Evolutionary conservation across 92 coral and sea anemone species (phyloP), one percentile per base, ranked within the genome.

Genomic region (Heteractis magnifica): DNA sequence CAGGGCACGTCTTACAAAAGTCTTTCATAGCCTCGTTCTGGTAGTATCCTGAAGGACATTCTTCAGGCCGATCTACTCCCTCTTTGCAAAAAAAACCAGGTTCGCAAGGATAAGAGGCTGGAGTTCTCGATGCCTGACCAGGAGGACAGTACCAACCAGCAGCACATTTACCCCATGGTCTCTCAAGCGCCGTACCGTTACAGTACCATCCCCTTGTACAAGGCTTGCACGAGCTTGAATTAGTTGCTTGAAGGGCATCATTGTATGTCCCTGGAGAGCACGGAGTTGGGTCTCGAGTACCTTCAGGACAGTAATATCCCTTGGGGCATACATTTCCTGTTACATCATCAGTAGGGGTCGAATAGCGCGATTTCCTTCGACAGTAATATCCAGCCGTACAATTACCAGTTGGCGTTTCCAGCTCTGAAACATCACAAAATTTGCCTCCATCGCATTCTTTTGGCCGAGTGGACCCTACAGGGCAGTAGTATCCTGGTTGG

Each of bases 341-440:
- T 56, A 71, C 56, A 44, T 91, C 90, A 79, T 90, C 99, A 8
- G 79, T 80, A 26, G 99, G 99, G 19, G 84, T 89, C 74, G 98
- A 87, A 64, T 77, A 75, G 41, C 83, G 83, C 53, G 99, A 94
- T 59, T 82, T 88, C 21, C 88, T 89, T 49, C 88, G 90, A 85
- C 99, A 96, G 81, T 77, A 96, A 77, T 82, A 94, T 6, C 99
- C 99, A 51, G 98, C 98, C 58, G 94, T 86, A 41, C 99, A 96
- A 77, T 94, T 90, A 7, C 93, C 97, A 52, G 86, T 87, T 1
- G 99, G 99, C 51, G 79, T 79, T n/a, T 89, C 85, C 3, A 96
- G 97, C 52, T 96, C 98, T 12, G 84, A 68, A 41, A 86, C 89
- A 56, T 85, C 92, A 78, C 99, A 96, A 82, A 91, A 96, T 71